Evolutionary conservation across 2,888 invertebrate species (phyloP).

Genomic region (Heterodera filipjevi): DNA sequence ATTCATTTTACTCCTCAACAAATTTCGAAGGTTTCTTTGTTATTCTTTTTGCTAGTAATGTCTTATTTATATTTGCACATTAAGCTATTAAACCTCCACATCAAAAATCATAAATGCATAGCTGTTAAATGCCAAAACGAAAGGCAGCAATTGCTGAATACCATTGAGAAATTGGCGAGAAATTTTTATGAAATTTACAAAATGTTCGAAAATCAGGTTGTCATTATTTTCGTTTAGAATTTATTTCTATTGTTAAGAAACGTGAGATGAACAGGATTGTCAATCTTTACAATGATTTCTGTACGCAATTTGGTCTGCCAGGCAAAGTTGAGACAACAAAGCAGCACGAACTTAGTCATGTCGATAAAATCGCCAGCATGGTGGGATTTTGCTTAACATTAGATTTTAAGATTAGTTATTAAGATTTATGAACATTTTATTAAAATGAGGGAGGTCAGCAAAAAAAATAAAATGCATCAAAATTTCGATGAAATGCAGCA

Average conservation of each 20-base stretch:
- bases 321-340: neutral
- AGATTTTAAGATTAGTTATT: neutral
- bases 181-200: conserved; percentile 15
- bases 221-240: neutral
- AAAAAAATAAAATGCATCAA: neutral
- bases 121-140: conserved; percentile 18
- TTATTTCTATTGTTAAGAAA: neutral
- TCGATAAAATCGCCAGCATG: conserved; percentile 15
- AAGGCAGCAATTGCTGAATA: neutral
- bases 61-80: neutral
- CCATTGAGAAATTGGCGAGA: neutral
- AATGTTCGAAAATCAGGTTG: conserved; percentile 20
- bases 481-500: neutral
- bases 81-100: conserved; percentile 16
- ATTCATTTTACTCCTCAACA: conserved; percentile 21
- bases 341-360: neutral
- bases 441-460: neutral
- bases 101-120: conserved; percentile 3
- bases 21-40: conserved; percentile 18
- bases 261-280: conserved; percentile 10
- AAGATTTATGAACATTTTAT: conserved; percentile 7
- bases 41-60: neutral
- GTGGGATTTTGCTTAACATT: neutral
- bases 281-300: conserved; percentile 8
- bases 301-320: conserved; percentile 15